Conservation (phyloP, 2,113 vertebrate species). For the Cranoglanis bouderius region DNA sequence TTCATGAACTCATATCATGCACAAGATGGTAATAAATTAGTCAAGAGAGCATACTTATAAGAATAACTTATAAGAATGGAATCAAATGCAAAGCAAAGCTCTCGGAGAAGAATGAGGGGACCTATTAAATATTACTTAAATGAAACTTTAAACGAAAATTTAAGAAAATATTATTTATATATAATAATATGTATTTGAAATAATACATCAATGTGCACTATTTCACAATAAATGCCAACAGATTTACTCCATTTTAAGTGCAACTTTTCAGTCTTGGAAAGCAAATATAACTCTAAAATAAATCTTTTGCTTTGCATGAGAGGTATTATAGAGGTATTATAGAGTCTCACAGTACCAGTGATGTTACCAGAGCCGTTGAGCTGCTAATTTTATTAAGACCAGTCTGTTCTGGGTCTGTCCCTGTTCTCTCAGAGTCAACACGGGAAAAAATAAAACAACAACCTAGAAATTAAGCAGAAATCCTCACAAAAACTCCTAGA, state of each 20-base stretch:
- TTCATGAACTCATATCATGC: conserved; percentile 14
- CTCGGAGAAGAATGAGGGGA: not conserved
- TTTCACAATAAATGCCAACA: not conserved
- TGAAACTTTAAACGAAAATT: not conserved
- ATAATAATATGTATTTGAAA: not conserved
- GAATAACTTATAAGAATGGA: not conserved
- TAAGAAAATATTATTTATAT: not conserved
- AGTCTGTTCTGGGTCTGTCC: not conserved
- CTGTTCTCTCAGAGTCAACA: not conserved
- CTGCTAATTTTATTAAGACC: not conserved
- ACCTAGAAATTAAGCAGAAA: too few species aligned
- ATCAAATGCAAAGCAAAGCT: not conserved
- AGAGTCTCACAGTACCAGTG: not conserved
- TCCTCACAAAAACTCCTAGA: not conserved
- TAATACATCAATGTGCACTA: not conserved
- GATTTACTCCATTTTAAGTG: not conserved
- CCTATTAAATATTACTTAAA: not conserved
- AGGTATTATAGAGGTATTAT: not conserved
- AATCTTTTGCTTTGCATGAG: not conserved
- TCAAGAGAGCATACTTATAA: conserved; percentile 1
- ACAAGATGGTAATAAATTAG: conserved; percentile 26
- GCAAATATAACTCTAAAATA: not conserved
- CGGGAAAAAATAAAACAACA: not conserved
- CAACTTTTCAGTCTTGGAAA: not conserved
- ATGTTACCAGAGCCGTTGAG: conserved; percentile 9